phyloP scores from a whole-genome alignment of 2,797 vertebrate species.

The Astyanax mexicanus region DNA sequence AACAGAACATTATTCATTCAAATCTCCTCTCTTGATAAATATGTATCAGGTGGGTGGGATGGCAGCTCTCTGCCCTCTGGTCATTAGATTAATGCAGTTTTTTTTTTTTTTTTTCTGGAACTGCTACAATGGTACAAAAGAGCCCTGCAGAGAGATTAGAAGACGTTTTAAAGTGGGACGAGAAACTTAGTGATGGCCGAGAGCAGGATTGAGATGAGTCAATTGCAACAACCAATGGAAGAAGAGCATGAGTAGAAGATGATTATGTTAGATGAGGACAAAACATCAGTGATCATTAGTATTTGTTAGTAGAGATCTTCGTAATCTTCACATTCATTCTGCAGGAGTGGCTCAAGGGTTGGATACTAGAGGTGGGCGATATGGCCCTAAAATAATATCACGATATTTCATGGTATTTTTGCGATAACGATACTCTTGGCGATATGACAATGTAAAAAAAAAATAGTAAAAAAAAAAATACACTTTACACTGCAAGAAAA shows the following conservation, averaged over 20 bases:
- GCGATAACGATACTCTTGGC: too few species aligned
- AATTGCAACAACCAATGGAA: not conserved
- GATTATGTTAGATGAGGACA: not conserved
- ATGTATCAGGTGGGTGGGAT: conserved; percentile 24
- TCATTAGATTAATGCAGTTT: conserved; percentile 1
- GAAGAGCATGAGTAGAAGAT: not conserved
- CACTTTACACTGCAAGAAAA: too few species aligned
- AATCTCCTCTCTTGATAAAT: conserved; percentile 18
- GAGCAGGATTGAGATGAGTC: not conserved
- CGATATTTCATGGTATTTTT: too few species aligned
- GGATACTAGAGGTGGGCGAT: not conserved
- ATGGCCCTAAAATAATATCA: too few species aligned
- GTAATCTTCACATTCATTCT: not conserved
- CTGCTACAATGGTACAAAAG: not conserved
- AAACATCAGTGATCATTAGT: not conserved
- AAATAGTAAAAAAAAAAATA: too few species aligned
- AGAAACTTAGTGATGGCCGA: not conserved
- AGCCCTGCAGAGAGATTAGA: not conserved
- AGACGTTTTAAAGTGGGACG: not conserved
- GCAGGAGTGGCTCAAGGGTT: too few species aligned
- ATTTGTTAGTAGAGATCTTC: not conserved
- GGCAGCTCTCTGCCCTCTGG: not conserved
- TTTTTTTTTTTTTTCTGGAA: too few species aligned
- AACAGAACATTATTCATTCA: conserved; percentile 35
- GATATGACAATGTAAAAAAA: too few species aligned